Evolutionary conservation across 64 coral and sea anemone species (phyloP), one percentile per base, ranked within the genome.

Genomic region (Orbicella faveolata): DNA sequence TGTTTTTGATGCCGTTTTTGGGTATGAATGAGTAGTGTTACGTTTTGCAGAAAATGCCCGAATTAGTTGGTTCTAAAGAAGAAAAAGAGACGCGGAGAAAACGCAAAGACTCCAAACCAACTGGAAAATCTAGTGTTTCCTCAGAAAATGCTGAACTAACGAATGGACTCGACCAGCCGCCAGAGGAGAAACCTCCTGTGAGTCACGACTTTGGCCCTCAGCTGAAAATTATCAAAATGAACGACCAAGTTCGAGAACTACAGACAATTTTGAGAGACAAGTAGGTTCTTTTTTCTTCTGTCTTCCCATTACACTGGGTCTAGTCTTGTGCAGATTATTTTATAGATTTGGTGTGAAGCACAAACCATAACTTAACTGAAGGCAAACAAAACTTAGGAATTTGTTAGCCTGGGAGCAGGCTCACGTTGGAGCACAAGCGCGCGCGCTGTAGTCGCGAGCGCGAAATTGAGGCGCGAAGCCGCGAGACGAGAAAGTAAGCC

Each of bases 191-290:
- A 79, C 90, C 90, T 18, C 52, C 74, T 9, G 6, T 30, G 33
- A 74, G 87, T 67, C 36, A 73, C 25, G 78, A 98, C 37, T 99
- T 91, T 44, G 97, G 97, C 26, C 89, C 91, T 12, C 91, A 91
- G 15, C 73, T 99, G 16, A 95, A 89, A 80, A 53, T 93, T 30
- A 99, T 99, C 75, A 81, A 88, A 91, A 96, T 99, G 74, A 99
- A 99, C 21, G 92, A 96, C 36, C 97, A 99, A 84, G 94, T 99
- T 48, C 86, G 91, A 26, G 97, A 99, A 67, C 68, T 99, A 34
- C 97, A 99, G 80, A 99, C 97, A 6, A 99, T 99, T 80, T 34
- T 99, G 26, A 87, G 97, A 75, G 91, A 99, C 80, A 93, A 68
- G 97, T 99, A 87, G 82, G 90, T 85, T 68, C 11, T 54, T 63